Percentiles rank a stretch among this genome's conserved stretches.
Evolutionary conservation across 1,140 invertebrate species (phyloP).

Genomic region (Drosophila setifemur): DNA sequence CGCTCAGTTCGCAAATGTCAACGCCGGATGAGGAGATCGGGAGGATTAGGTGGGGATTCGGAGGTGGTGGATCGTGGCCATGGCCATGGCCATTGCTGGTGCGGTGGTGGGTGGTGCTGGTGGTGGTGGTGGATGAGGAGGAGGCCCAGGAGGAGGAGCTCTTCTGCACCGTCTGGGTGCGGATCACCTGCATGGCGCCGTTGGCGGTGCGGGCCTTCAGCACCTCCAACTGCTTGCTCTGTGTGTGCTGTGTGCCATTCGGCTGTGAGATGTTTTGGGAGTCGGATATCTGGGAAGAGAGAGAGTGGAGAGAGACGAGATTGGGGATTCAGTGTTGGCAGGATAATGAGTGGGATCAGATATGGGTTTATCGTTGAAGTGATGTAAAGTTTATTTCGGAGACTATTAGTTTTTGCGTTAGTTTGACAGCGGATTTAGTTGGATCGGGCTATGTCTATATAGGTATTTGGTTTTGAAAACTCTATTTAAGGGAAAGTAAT

Average conservation of each 20-base stretch:
- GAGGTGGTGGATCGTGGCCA: not conserved
- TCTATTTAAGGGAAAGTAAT: too few species aligned
- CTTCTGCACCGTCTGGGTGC: slow-evolving; percentile 83
- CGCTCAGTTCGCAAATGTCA: slow-evolving; percentile 73
- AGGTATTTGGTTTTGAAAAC: too few species aligned
- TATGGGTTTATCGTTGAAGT: not conserved
- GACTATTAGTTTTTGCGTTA: not conserved
- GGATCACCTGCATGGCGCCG: slow-evolving; percentile 83
- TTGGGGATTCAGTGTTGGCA: slow-evolving; percentile 53
- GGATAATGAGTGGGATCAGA: slow-evolving; percentile 40
- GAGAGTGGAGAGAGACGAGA: slow-evolving; percentile 44
- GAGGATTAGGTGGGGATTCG: slow-evolving; percentile 7
- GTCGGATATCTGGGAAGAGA: slow-evolving; percentile 77
- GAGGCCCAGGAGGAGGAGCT: slow-evolving; percentile 83
- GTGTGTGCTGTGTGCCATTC: slow-evolving; percentile 83
- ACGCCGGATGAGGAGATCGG: slow-evolving; percentile 42
- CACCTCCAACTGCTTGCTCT: slow-evolving; percentile 84
- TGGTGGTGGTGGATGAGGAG: slow-evolving; percentile 66
- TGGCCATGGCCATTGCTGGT: slow-evolving; percentile 12
- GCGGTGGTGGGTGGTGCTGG: slow-evolving; percentile 46
- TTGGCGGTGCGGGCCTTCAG: slow-evolving; percentile 83
- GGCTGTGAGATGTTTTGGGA: slow-evolving; percentile 82
- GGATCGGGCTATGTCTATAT: too few species aligned
- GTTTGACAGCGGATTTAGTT: not conserved
- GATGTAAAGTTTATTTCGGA: not conserved